A percentile compares a stretch with the other conserved stretches of the same genome.
Conservation (phyloP, 2,888 invertebrate species). For the Lacanobia wlatinum region DNA sequence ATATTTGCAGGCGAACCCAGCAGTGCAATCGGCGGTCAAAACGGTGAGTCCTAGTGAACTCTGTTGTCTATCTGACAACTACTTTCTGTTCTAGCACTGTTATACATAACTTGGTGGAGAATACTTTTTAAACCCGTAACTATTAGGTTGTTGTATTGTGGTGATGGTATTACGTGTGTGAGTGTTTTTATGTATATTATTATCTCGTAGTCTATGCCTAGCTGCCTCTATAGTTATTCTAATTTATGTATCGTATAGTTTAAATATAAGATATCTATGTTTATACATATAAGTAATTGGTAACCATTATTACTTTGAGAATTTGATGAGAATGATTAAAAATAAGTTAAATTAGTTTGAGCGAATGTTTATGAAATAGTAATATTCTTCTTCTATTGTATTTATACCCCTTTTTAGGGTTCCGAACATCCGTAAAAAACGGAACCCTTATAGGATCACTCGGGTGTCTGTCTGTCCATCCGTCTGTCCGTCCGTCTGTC, state of each 20-base stretch:
- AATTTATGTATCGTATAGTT: conserved; percentile 1
- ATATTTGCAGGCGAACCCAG: conserved; percentile 97
- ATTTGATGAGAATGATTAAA: not conserved
- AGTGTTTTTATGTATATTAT: conserved; percentile 14
- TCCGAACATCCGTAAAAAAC: no score
- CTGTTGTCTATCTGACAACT: conserved; percentile 62
- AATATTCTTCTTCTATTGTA: conserved; percentile 8
- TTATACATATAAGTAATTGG: conserved; percentile 2
- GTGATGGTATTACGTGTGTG: conserved; percentile 58
- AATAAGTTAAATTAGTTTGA: not conserved
- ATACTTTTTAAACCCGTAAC: conserved; percentile 62
- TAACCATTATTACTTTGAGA: not conserved
- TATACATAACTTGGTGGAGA: conserved; percentile 79
- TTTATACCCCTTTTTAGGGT: not conserved
- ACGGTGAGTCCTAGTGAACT: conserved; percentile 93
- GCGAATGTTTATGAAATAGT: not conserved
- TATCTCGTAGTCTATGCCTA: not conserved
- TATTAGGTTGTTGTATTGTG: conserved; percentile 40
- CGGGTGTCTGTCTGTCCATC: no score
- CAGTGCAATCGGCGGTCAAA: conserved; percentile 98
- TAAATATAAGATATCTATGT: not conserved
- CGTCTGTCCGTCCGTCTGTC: no score
- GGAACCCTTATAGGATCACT: no score
- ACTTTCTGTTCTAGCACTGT: conserved; percentile 59
- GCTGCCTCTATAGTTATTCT: conserved; percentile 12